Evolutionary conservation across 1,140 invertebrate species (phyloP).

Genomic region (Hormaphis cornu): DNA sequence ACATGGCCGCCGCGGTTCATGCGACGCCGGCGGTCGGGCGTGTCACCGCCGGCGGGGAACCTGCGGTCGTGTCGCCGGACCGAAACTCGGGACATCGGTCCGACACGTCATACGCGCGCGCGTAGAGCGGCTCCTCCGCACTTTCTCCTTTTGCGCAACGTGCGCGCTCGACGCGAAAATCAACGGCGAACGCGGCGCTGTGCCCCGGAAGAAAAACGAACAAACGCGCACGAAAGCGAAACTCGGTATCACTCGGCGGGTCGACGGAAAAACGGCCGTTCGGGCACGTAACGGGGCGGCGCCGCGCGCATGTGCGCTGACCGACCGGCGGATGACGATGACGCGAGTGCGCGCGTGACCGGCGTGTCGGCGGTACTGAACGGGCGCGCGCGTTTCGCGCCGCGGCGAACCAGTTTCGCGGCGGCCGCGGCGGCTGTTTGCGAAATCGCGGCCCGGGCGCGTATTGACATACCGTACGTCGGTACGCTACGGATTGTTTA

Average conservation of each 20-base stretch:
- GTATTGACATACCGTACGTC: neutral
- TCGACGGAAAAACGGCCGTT: too few relatives aligned
- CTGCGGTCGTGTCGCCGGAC: neutral
- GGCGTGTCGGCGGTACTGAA: constrained; percentile 16
- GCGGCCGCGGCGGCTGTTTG: constrained; percentile 1
- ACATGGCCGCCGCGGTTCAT: neutral
- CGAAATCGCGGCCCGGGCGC: neutral
- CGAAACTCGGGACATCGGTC: neutral
- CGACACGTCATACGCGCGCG: neutral
- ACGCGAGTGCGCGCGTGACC: constrained; percentile 13
- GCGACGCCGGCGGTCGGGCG: neutral
- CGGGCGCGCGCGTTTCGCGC: neutral
- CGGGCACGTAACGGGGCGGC: too few relatives aligned
- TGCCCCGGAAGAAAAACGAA: neutral
- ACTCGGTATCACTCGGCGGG: neutral
- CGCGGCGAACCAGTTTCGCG: constrained; percentile 23
- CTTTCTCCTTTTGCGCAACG: constrained; percentile 19
- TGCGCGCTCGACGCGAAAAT: neutral
- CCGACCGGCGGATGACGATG: neutral
- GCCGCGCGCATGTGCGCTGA: neutral
- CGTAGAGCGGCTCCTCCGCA: neutral
- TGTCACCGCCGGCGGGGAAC: neutral
- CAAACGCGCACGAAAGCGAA: neutral
- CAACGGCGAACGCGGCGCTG: neutral
- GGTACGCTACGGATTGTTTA: too few relatives aligned